A percentile compares a stretch with the other conserved stretches of the same genome.
Conservation (phyloP, 2,888 invertebrate genomes). For the Dynastes hyllus region DNA sequence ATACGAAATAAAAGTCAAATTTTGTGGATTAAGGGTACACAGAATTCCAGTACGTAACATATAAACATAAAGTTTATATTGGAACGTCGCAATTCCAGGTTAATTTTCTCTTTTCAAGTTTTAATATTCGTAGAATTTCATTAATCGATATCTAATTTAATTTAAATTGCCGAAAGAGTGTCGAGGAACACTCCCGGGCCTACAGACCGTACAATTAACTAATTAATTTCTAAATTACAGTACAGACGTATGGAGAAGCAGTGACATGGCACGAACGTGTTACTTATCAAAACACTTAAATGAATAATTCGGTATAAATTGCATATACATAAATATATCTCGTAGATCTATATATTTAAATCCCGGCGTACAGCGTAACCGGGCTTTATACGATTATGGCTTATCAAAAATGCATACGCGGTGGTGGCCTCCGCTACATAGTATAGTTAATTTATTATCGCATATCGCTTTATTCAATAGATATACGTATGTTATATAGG, state of each 20-base stretch:
- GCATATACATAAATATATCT: not conserved
- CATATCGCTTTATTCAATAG: conserved; percentile 8
- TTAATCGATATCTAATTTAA: too few relatives aligned
- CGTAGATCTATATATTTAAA: too few relatives aligned
- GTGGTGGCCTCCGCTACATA: conserved; percentile 6
- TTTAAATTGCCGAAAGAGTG: too few relatives aligned
- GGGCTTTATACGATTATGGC: conserved; percentile 16
- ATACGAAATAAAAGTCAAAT: too few relatives aligned
- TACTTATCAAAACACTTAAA: not conserved
- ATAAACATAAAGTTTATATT: too few relatives aligned
- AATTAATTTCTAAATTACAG: not conserved
- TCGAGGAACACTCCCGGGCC: too few relatives aligned
- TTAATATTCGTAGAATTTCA: too few relatives aligned
- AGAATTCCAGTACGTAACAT: too few relatives aligned
- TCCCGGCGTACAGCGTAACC: not conserved
- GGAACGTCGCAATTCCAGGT: too few relatives aligned
- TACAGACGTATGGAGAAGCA: not conserved
- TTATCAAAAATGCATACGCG: conserved; percentile 44
- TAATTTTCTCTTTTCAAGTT: too few relatives aligned
- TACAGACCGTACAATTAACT: too few relatives aligned
- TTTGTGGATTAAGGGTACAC: too few relatives aligned
- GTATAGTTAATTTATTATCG: conserved; percentile 31
- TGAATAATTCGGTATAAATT: not conserved
- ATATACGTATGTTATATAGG: not conserved
- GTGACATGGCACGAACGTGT: not conserved